Evolutionary conservation across 2,797 vertebrate genomes (phyloP).

Genomic region (Prionace glauca): DNA sequence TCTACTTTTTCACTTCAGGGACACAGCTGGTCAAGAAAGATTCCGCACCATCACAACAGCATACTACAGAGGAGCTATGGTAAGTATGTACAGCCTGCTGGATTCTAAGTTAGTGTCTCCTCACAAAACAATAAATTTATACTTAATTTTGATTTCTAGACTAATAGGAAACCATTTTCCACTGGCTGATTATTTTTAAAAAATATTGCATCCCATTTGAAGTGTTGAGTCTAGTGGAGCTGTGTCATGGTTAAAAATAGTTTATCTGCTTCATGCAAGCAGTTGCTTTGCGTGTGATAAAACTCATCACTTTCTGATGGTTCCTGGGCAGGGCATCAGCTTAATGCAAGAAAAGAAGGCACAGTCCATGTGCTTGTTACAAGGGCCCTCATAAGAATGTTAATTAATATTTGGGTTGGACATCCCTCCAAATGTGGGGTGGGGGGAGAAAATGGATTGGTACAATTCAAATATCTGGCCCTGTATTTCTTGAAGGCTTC

Average conservation of each 20-base stretch:
- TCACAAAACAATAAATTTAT: neutral
- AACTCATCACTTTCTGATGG: neutral
- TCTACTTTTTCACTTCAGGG: constrained; percentile 60
- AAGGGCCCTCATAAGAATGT: too few species aligned
- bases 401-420: too few species aligned
- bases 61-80: constrained; percentile 98
- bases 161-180: neutral
- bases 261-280: neutral
- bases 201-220: neutral
- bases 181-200: neutral
- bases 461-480: neutral
- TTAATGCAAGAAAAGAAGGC: neutral
- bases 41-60: constrained; percentile 97
- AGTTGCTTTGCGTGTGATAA: neutral
- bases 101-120: neutral
- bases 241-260: neutral
- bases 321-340: neutral
- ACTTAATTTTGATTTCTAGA: neutral
- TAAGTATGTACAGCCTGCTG: constrained; percentile 51
- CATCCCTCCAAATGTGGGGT: too few species aligned
- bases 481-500: too few species aligned
- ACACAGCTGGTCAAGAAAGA: constrained; percentile 95
- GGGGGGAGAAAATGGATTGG: neutral
- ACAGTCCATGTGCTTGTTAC: neutral
- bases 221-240: neutral